Base-by-base conservation (phyloP, 2,888 invertebrate species). In the Pedicia rivosa region DNA sequence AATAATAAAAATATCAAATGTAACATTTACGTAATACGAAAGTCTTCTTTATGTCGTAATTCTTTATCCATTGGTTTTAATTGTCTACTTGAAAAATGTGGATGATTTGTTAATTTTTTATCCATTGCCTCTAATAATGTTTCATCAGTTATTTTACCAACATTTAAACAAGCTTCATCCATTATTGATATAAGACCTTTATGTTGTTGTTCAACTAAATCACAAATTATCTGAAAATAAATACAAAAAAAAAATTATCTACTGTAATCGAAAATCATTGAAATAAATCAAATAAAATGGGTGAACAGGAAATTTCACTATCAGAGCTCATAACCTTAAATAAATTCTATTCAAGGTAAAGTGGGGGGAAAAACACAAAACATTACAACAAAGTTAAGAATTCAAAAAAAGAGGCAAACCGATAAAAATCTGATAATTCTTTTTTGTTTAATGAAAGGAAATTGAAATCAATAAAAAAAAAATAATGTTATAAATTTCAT, bases 121-220 rank as follows among this genome's bases (percentile, higher is more conserved):
- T 94, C 91, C 87, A 98, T 82, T 4, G 88, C 90, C 47, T 88
- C 86, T 16, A 97, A 65, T 37, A 95, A 69, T 57, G 90, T 79
- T 66, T 81, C 65, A 53, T 78, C 78, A 2, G 72, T 83, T 12
- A 90, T 81, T 65, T 86, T 88, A 41, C 95, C 95, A 16, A 95
- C 94, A 49, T 82, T 92, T 32, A 94, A 73, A 50, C 94, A 95
- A 5, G 95, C 95, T 62, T 97, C 97, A 56, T 98, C 97, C 73
- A 97, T 78, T 47, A 95, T 87, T 40, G 95, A 80, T 44, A 84
- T 71, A 42, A 90, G 74, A 41, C 95, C 97, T 58, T 81, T 83
- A 56, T 92, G 92, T 10, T 81, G 81, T 41, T 86, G 79, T 59
- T 98, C 97, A 10, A 97, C 87, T 41, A 98, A 68, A 55, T 94